These are phyloP conservation scores for Spicauda simplicius DNA, from an alignment of 2,888 invertebrate genomes.

Conservation along the genomic window DNA sequence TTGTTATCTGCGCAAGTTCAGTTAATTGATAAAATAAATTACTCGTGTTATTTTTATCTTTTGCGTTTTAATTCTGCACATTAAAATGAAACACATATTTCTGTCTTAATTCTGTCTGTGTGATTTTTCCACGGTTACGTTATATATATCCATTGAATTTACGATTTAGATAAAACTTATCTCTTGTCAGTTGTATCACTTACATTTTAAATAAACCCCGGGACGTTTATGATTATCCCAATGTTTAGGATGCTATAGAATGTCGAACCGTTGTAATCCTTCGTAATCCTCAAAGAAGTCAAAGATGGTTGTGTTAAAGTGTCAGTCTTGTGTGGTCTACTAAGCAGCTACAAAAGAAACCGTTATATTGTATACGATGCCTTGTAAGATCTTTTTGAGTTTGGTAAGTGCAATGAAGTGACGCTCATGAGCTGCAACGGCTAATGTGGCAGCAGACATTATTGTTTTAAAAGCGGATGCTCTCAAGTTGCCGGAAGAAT, in stretches of 20 bases:
- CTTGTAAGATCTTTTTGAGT: constrained; percentile 5
- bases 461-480: constrained; percentile 36
- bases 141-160: not conserved
- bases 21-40: not conserved
- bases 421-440: constrained; percentile 8
- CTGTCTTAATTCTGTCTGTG: not conserved
- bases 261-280: constrained; percentile 23
- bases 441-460: constrained; percentile 12
- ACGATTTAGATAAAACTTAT: constrained; percentile 17
- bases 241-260: not conserved
- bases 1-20: not conserved
- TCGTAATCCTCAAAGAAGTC: constrained; percentile 10
- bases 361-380: not conserved
- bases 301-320: not conserved
- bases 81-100: not conserved
- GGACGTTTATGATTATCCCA: constrained; percentile 12
- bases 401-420: constrained; percentile 23
- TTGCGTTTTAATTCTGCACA: not conserved
- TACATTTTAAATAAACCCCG: constrained; percentile 3
- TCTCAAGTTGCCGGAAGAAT: constrained; percentile 31
- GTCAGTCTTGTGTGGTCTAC: constrained; percentile 27
- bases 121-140: not conserved
- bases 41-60: not conserved
- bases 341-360: constrained; percentile 5
- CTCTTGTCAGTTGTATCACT: constrained; percentile 6